Percentiles rank a stretch among this genome's conserved stretches.
Conservation (phyloP, 2,113 vertebrate species). For the Austrofundulus limnaeus region DNA sequence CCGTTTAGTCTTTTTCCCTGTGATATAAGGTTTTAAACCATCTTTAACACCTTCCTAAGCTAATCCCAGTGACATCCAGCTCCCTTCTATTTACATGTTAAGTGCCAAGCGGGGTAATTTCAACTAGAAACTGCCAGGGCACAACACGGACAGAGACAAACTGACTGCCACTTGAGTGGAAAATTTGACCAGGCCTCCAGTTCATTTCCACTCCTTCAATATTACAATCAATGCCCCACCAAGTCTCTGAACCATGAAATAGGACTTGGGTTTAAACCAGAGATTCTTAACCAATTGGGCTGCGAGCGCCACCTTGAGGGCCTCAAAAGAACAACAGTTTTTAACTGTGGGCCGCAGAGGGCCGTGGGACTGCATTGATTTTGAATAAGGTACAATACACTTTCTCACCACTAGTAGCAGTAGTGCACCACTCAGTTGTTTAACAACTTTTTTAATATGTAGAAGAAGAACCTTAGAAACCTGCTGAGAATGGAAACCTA, state of each 20-base stretch:
- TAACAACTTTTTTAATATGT: too few relatives aligned
- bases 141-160: conserved; percentile 36
- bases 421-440: too few relatives aligned
- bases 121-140: conserved; percentile 2
- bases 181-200: conserved; percentile 20
- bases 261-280: conserved; percentile 25
- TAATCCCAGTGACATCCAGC: conserved; percentile 11
- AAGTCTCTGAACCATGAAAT: conserved; percentile 40
- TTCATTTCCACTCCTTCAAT: conserved; percentile 43
- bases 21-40: conserved; percentile 5
- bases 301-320: too few relatives aligned
- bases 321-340: too few relatives aligned
- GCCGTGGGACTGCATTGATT: too few relatives aligned
- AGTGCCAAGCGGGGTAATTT: conserved; percentile 13
- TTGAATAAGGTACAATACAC: too few relatives aligned
- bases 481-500: too few relatives aligned
- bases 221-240: conserved; percentile 27
- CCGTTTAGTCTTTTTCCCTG: not conserved
- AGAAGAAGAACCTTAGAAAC: too few relatives aligned
- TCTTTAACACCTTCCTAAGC: not conserved
- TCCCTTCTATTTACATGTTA: conserved; percentile 21
- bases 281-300: too few relatives aligned
- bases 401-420: too few relatives aligned
- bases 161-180: conserved; percentile 26
- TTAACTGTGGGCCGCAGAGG: too few relatives aligned